These are phyloP conservation scores for Papilio polyxenes DNA, from an alignment of 1,140 invertebrate species.

Conservation along the genomic window DNA sequence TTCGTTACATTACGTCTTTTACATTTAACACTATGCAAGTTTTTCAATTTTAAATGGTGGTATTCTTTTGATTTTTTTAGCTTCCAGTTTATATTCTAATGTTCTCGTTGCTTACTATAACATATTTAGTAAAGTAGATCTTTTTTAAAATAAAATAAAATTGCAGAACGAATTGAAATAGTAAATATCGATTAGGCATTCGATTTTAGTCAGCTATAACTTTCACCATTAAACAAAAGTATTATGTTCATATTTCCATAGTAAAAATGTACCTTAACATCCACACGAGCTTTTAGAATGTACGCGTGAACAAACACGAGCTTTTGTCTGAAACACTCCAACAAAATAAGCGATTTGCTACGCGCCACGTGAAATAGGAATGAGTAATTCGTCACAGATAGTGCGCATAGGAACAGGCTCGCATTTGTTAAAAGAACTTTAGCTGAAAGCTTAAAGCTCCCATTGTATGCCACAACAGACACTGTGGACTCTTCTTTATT, in stretches of 20 bases:
- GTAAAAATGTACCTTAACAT: constrained; percentile 30
- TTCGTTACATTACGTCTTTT: not conserved
- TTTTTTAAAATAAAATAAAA: too few species aligned
- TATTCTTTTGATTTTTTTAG: not conserved
- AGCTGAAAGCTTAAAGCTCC: constrained; percentile 8
- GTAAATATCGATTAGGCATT: not conserved
- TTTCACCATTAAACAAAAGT: not conserved
- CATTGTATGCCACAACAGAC: constrained; percentile 29
- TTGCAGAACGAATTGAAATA: not conserved
- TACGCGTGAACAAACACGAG: constrained; percentile 42
- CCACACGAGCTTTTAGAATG: constrained; percentile 39
- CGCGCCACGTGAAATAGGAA: constrained; percentile 50
- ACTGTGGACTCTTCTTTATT: constrained; percentile 23
- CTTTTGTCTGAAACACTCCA: constrained; percentile 38
- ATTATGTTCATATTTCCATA: not conserved
- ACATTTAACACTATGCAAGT: not conserved
- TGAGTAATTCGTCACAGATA: constrained; percentile 53
- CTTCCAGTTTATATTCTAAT: not conserved
- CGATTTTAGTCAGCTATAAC: not conserved
- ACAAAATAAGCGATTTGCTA: constrained; percentile 48
- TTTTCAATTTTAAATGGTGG: too few species aligned
- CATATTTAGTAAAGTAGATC: not conserved
- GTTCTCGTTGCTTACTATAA: not conserved
- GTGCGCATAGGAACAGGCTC: constrained; percentile 4
- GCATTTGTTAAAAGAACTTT: constrained; percentile 36